A percentile compares a stretch with the other conserved stretches of the same genome.
phyloP scores from a whole-genome alignment of 37 sponge, comb jelly and placozoan species.

The Oscarella lobularis region DNA sequence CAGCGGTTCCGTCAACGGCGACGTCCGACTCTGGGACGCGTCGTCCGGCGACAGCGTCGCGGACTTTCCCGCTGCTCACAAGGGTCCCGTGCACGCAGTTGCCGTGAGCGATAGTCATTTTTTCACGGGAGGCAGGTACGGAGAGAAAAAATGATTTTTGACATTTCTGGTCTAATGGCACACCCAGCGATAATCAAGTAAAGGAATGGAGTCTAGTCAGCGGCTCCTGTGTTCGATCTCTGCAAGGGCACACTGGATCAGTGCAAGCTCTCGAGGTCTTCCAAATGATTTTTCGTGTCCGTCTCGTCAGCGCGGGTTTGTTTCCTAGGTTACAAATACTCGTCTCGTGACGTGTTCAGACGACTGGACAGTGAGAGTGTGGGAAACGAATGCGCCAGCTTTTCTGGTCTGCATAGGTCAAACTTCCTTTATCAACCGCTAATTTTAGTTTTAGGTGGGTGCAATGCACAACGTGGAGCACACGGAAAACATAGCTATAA shows the following conservation, averaged over 20 bases:
- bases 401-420: not conserved
- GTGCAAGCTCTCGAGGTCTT: not conserved
- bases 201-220: not conserved
- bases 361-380: not conserved
- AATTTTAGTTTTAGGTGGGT: not conserved
- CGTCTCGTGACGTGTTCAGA: not conserved
- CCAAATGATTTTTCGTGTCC: too few relatives aligned
- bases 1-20: not conserved
- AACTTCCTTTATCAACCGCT: not conserved
- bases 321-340: not conserved
- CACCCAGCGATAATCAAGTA: not conserved
- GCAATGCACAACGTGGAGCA: not conserved
- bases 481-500: not conserved
- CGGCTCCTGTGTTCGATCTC: not conserved
- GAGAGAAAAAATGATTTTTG: not conserved
- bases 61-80: not conserved
- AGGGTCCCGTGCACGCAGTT: not conserved
- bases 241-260: constrained; percentile 1
- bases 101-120: not conserved
- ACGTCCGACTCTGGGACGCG: not conserved
- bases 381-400: not conserved
- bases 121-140: not conserved
- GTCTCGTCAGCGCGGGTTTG: too few relatives aligned
- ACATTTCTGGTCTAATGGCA: not conserved
- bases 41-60: not conserved